phyloP scores from a whole-genome alignment of 2,888 invertebrate genomes.

The Caenorhabditis panamensis region DNA sequence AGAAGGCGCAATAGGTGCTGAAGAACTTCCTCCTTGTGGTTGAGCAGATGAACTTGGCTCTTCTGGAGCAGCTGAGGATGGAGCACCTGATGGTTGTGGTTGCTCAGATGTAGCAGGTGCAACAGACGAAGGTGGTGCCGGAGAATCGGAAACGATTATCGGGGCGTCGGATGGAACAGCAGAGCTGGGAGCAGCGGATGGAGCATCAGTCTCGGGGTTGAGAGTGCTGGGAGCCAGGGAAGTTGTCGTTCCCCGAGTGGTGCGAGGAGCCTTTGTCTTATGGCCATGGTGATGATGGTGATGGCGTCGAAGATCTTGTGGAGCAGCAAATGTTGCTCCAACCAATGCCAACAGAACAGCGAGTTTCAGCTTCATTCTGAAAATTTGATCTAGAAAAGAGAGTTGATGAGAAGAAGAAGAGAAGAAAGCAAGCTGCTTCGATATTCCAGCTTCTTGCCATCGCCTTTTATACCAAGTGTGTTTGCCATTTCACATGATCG shows the following conservation, averaged over 20 bases:
- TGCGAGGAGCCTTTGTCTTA: conserved; percentile 39
- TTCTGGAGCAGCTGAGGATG: background rate
- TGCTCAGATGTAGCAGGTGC: background rate
- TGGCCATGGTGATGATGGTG: conserved; percentile 47
- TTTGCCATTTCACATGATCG: conserved; percentile 41
- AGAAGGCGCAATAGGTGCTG: conserved; percentile 1
- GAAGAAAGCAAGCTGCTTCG: conserved; percentile 18
- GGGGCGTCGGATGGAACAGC: conserved; percentile 19
- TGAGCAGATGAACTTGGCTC: background rate
- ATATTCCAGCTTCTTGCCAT: conserved; percentile 14
- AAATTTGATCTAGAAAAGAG: background rate
- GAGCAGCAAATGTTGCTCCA: conserved; percentile 35
- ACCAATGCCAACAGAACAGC: conserved; percentile 31
- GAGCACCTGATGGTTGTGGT: conserved; percentile 5
- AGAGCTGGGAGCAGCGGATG: conserved; percentile 8
- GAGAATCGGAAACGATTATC: background rate
- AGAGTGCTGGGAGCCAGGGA: background rate
- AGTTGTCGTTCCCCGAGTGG: conserved; percentile 22
- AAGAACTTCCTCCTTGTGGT: background rate
- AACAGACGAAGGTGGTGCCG: background rate
- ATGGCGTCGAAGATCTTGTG: conserved; percentile 23
- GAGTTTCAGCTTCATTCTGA: conserved; percentile 47
- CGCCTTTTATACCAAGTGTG: conserved; percentile 28
- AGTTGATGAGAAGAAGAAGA: background rate
- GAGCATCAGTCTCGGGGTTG: background rate